These are phyloP conservation scores for Brachionus calyciflorus DNA, from an alignment of 1,140 invertebrate species.

Conservation along the genomic window DNA sequence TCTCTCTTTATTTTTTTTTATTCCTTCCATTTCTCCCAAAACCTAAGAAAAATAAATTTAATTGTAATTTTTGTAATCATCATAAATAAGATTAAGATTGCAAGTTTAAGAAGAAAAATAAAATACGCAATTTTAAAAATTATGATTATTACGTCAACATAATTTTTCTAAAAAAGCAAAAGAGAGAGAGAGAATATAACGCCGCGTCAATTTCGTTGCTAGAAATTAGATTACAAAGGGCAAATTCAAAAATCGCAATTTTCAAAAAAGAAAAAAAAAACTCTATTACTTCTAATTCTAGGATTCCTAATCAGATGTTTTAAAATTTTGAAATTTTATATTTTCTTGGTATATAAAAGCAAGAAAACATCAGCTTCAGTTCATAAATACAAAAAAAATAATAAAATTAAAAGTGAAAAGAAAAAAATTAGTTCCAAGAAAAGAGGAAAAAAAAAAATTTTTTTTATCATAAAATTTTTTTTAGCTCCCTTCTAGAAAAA, in stretches of 20 bases:
- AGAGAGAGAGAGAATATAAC: background rate
- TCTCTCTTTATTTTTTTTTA: background rate
- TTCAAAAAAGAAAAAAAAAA: background rate
- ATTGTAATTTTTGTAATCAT: background rate
- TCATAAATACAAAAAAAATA: too few species aligned
- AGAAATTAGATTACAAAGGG: too few species aligned
- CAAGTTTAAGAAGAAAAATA: background rate
- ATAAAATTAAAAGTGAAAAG: too few species aligned
- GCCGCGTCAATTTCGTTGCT: slow-evolving; percentile 26
- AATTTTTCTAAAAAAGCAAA: too few species aligned
- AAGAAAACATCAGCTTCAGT: too few species aligned
- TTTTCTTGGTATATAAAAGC: too few species aligned
- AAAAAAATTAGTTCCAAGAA: too few species aligned
- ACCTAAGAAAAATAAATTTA: too few species aligned
- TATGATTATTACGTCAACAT: slow-evolving; percentile 27
- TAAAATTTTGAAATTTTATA: background rate
- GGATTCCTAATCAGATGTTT: slow-evolving; percentile 1
- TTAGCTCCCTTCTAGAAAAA: too few species aligned
- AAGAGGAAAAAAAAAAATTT: too few species aligned
- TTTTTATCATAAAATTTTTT: too few species aligned
- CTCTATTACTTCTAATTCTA: background rate
- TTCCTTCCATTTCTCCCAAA: too few species aligned
- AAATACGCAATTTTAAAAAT: slow-evolving; percentile 21
- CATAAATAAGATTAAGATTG: slow-evolving; percentile 4
- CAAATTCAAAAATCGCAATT: slow-evolving; percentile 5